A percentile compares a stretch with the other conserved stretches of the same genome.
These are phyloP conservation scores for Drosophila subobscura DNA, from an alignment of 1,140 invertebrate species.

Conservation along the genomic window DNA sequence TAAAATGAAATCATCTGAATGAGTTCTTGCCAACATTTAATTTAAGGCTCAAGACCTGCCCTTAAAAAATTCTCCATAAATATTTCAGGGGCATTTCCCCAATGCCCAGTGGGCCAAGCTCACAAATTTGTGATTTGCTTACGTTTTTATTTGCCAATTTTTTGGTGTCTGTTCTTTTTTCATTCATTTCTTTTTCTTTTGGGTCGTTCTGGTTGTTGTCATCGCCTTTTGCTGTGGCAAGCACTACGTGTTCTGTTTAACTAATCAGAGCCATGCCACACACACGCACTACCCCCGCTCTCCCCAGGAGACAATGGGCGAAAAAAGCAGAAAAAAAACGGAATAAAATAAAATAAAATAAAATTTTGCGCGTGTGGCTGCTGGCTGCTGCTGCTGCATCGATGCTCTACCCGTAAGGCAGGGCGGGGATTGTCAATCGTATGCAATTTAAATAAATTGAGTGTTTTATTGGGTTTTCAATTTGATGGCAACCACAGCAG, in stretches of 20 bases:
- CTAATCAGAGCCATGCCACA: conserved; percentile 54
- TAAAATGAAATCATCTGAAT: no score
- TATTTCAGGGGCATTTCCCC: not conserved
- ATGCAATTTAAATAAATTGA: conserved; percentile 82
- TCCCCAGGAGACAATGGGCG: conserved; percentile 16
- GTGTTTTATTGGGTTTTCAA: conserved; percentile 82
- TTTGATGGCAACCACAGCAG: conserved; percentile 47
- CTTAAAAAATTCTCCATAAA: not conserved
- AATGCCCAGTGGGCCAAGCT: conserved; percentile 8
- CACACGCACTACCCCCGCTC: not conserved
- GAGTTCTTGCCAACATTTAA: no score
- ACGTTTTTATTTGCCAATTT: conserved; percentile 45
- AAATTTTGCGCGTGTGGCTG: conserved; percentile 15
- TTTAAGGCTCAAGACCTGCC: no score
- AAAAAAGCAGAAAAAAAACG: conserved; percentile 26
- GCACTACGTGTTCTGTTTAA: conserved; percentile 73
- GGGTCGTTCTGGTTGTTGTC: conserved; percentile 50
- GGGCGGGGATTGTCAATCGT: conserved; percentile 71
- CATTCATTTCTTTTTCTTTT: conserved; percentile 55
- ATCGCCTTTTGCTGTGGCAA: conserved; percentile 63
- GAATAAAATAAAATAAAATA: conserved; percentile 28
- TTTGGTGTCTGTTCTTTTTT: conserved; percentile 5
- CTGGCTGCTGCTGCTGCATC: conserved; percentile 14
- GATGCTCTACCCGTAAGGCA: conserved; percentile 27
- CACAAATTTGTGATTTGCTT: conserved; percentile 42